Base-by-base conservation (phyloP, 2,888 invertebrate species). In the Mystacides longicornis region DNA sequence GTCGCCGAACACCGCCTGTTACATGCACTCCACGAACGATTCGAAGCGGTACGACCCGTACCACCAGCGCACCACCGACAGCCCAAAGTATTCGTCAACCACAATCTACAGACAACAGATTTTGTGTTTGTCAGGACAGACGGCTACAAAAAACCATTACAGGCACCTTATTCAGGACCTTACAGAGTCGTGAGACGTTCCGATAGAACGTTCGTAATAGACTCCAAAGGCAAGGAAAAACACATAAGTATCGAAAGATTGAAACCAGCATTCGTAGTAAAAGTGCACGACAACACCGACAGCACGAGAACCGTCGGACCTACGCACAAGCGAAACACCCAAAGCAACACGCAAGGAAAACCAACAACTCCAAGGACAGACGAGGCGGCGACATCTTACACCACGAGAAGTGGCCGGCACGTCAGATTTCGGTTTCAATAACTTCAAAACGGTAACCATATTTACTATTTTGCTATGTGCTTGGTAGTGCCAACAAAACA, bases 201-300 rank as follows among this genome's bases (percentile, higher is more conserved):
- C 23, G 52, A 22, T 2, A 46, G 16, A 9, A 31, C 19, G 21
- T 20, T 27, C 2, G 11, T 21, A 1, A 16, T 47, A 11, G 5
- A 18, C 16, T 11, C 47, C 16, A 47, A 48, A 9, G 52, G 47
- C 11, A 52, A 27, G 47, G 14, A n/a, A 7, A 52, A 47, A 45
- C 2, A 19, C 9, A 3, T 47, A 27, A 20, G n/a, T 18, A 45
- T 52, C 3, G 42, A 43, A 23, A 18, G 42, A 45, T 5, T 52
- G 11, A 52, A 47, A 47, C 52, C 52, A 11, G 52, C 46, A n/a
- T 23, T 51, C n/a, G n/a, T n/a, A n/a, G n/a, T n/a, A n/a, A n/a
- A n/a, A n/a, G n/a, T n/a, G n/a, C n/a, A n/a, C n/a, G n/a, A n/a
- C n/a, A n/a, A n/a, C n/a, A n/a, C n/a, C n/a, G n/a, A n/a, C n/a